A percentile compares a stretch with the other conserved stretches of the same genome.
These are phyloP conservation scores for Ophioninae sp. DNA, from an alignment of 2,888 invertebrate genomes.

Conservation along the genomic window DNA sequence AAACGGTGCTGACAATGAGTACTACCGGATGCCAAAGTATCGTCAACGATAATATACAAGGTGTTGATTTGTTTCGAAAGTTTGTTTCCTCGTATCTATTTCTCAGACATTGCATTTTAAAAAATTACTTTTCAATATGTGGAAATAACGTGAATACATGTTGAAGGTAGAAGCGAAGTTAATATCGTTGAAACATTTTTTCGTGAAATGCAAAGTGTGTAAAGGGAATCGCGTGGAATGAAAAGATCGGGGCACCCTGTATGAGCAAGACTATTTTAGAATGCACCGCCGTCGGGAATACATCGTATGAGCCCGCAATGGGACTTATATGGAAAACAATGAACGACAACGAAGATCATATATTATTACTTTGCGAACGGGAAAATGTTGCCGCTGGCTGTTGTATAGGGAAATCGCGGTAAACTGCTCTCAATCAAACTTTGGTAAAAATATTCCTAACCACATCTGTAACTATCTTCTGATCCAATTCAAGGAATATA, in stretches of 20 bases:
- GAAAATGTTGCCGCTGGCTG: slow-evolving; percentile 30
- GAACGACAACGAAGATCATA: slow-evolving; percentile 44
- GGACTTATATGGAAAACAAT: slow-evolving; percentile 59
- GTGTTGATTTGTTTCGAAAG: background rate
- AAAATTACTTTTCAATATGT: background rate
- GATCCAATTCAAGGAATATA: background rate
- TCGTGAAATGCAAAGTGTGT: background rate
- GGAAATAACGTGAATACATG: no score
- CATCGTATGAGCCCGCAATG: slow-evolving; percentile 37
- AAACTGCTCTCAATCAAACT: slow-evolving; percentile 5
- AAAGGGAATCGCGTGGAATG: background rate
- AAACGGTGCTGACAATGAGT: slow-evolving; percentile 9
- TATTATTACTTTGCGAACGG: slow-evolving; percentile 37
- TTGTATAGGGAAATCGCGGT: slow-evolving; percentile 13
- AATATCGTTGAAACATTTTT: background rate
- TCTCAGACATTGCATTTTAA: background rate
- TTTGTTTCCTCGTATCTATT: background rate
- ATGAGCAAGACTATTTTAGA: slow-evolving; percentile 5
- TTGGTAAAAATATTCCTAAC: background rate
- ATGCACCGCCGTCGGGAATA: slow-evolving; percentile 47
- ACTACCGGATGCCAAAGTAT: slow-evolving; percentile 18
- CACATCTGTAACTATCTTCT: background rate
- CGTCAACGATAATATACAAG: slow-evolving; percentile 12
- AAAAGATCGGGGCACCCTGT: background rate
- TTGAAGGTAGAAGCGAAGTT: no score